Evolutionary conservation across 2,113 vertebrate species (phyloP).

Genomic region (Aix galericulata): DNA sequence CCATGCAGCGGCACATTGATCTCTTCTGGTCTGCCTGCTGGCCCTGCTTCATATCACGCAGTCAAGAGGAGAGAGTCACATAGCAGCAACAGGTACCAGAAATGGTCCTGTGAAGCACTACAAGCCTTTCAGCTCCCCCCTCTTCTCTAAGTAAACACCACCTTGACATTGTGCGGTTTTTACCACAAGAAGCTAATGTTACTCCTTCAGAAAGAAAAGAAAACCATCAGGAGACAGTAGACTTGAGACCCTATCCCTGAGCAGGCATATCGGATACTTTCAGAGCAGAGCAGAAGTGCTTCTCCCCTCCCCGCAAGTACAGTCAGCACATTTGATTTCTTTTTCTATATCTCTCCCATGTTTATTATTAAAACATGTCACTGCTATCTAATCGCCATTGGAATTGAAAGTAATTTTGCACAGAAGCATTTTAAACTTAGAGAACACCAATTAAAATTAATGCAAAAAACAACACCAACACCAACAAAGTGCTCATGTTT

Average conservation of each 20-base stretch:
- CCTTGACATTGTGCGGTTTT: neutral
- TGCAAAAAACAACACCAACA: neutral
- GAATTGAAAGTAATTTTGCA: constrained; percentile 45
- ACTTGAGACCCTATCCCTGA: neutral
- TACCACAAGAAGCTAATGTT: neutral
- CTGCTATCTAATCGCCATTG: neutral
- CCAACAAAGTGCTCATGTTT: neutral
- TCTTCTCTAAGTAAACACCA: neutral
- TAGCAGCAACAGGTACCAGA: neutral
- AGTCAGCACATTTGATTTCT: constrained; percentile 19
- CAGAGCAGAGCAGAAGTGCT: neutral
- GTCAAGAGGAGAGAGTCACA: rapidly evolving
- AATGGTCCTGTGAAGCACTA: neutral
- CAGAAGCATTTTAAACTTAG: constrained; percentile 45
- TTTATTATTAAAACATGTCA: constrained; percentile 37
- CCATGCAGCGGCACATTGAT: neutral
- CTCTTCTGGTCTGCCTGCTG: neutral
- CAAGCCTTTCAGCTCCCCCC: neutral
- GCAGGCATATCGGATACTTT: constrained; percentile 14
- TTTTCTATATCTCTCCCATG: constrained; percentile 1
- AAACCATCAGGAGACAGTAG: neutral
- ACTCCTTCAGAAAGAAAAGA: neutral
- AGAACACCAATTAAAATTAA: neutral
- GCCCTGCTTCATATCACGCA: neutral
- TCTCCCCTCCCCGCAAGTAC: neutral